Evolutionary conservation across 2,888 invertebrate genomes (phyloP), one percentile per base, ranked within the genome.

Genomic region (Theodoxus fluviatilis): DNA sequence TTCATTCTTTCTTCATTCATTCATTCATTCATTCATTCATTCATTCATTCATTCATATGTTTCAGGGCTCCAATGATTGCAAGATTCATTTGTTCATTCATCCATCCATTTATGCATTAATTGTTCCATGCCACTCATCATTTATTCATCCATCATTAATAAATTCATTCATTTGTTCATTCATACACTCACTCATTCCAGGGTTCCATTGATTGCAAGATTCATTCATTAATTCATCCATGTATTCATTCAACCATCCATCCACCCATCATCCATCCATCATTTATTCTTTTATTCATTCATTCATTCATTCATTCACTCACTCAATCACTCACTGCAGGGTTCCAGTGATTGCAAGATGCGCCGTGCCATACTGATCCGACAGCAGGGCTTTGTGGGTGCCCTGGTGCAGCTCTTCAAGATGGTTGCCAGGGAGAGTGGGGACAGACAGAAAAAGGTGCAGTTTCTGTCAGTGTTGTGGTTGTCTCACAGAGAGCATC

Each of bases 381-480:
- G 94, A 18, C 97, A 98, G 81, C 94, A 96, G 83, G 91, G 92
- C 64, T 97, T 98, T 87, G 93, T 98, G 67, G 94, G 95, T 83
- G 94, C 94, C 81, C 89, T 99, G 22, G 95, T 97, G 0, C 91
- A 91, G 78, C 89, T 98, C 28, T 94, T 98, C 31, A 95, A 95
- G 80, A 91, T 91, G 0, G 95, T 98, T 12, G 92, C 94, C 0
- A 90, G 95, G 65, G 98, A 98, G 87, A 94, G 94, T 83, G 96
- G 95, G 0, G 95, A 94, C 87, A 90, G 98, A 3, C 93, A 93
- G 85, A 94, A 94, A 85, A 98, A 98, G 86, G 89, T 89, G 71
- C 69, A n/a, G n/a, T n/a, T n/a, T n/a, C n/a, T n/a, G n/a, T n/a
- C n/a, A n/a, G n/a, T n/a, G n/a, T n/a, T n/a, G n/a, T n/a, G n/a